Percentiles rank a stretch among this genome's conserved stretches.
phyloP scores from a whole-genome alignment of 2,797 vertebrate species.

The Alca torda region DNA sequence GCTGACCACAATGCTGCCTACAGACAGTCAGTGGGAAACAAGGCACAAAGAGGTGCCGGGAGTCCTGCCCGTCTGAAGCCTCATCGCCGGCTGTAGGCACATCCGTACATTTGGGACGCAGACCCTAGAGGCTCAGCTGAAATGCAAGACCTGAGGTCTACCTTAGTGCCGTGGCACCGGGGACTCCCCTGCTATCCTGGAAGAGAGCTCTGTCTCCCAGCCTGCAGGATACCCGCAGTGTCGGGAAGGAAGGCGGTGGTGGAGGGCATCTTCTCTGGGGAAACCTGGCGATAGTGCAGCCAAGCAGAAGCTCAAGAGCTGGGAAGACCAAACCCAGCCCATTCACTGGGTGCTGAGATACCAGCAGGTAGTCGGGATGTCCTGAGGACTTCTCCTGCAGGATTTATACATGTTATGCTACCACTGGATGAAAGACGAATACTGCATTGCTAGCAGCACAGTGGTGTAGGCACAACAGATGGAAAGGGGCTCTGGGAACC shows the following conservation, averaged over 20 bases:
- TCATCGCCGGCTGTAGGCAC: background rate
- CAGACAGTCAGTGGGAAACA: background rate
- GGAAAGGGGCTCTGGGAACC: background rate
- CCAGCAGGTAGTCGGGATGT: background rate
- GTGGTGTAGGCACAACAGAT: background rate
- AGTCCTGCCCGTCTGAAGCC: background rate
- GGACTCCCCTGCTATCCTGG: background rate
- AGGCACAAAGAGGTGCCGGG: background rate
- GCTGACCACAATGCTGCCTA: background rate
- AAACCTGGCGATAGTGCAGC: background rate
- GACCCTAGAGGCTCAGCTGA: background rate
- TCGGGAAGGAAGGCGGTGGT: background rate
- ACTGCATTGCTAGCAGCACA: background rate
- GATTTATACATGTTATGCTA: background rate
- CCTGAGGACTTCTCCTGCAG: background rate
- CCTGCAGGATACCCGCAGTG: accelerated
- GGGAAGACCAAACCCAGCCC: background rate
- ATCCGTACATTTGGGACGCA: background rate
- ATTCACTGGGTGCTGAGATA: background rate
- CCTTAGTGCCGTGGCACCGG: background rate
- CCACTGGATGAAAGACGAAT: background rate
- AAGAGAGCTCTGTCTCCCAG: background rate
- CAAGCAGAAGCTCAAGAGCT: background rate
- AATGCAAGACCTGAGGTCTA: background rate
- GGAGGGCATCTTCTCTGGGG: background rate